Evolutionary conservation across 2,797 vertebrate species (phyloP).

Genomic region (Pipistrellus pipistrellus): DNA sequence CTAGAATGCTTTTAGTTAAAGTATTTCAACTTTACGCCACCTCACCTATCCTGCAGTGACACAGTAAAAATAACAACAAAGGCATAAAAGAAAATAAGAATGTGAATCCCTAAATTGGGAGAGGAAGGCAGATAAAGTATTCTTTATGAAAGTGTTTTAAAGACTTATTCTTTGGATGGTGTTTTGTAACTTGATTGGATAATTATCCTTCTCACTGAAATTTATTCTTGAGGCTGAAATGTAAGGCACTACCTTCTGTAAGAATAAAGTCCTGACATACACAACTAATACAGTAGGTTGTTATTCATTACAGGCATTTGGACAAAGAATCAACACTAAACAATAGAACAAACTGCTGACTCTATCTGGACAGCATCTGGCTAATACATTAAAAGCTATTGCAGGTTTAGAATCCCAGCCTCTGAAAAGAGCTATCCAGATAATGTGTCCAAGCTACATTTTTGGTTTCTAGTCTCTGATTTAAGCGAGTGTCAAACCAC

Average conservation of each 20-base stretch:
- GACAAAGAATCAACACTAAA: conserved; percentile 59
- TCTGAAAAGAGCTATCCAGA: conserved; percentile 36
- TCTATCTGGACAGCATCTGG: background rate
- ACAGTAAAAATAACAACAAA: conserved; percentile 59
- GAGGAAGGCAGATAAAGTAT: background rate
- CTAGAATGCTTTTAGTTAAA: conserved; percentile 18
- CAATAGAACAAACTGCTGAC: conserved; percentile 35
- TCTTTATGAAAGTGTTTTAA: conserved; percentile 55
- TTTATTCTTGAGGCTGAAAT: conserved; percentile 59
- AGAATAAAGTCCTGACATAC: conserved; percentile 44
- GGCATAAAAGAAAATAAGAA: conserved; percentile 1
- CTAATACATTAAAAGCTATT: conserved; percentile 43
- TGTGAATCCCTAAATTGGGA: background rate
- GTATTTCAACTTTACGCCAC: conserved; percentile 48
- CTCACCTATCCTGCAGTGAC: background rate
- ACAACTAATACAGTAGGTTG: conserved; percentile 39
- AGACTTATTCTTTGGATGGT: conserved; percentile 59
- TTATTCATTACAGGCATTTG: conserved; percentile 42
- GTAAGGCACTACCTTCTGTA: background rate
- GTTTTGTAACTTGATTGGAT: conserved; percentile 71
- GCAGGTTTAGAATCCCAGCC: conserved; percentile 49
- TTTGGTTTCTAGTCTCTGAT: conserved; percentile 51
- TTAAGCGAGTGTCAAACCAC: conserved; percentile 61
- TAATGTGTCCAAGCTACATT: background rate
- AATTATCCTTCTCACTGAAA: conserved; percentile 68